phyloP scores from a whole-genome alignment of 2,888 invertebrate genomes.

The Tenthredo livida region DNA sequence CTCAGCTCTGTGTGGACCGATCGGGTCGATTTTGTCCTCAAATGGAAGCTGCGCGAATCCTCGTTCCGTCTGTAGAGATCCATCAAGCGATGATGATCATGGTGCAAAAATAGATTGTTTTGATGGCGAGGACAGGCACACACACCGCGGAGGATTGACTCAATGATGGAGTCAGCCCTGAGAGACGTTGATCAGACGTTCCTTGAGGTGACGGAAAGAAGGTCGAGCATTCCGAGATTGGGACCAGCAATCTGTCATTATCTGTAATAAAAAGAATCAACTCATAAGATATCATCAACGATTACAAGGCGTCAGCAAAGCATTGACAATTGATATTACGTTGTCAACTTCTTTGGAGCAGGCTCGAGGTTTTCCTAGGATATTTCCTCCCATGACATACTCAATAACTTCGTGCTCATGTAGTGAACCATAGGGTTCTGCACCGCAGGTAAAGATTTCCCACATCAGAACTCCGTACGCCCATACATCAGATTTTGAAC shows the following conservation, averaged over 20 bases:
- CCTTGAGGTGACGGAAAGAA: conserved; percentile 91
- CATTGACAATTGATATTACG: conserved; percentile 77
- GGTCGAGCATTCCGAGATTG: conserved; percentile 92
- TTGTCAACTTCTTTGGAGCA: conserved; percentile 96
- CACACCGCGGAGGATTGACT: conserved; percentile 81
- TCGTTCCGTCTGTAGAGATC: conserved; percentile 56
- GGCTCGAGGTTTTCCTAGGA: conserved; percentile 92
- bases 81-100: conserved; percentile 68
- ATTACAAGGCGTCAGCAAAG: not conserved
- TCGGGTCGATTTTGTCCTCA: too few relatives aligned
- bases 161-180: conserved; percentile 85
- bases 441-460: conserved; percentile 98
- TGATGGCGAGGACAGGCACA: conserved; percentile 71
- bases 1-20: too few relatives aligned
- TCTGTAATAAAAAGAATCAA: conserved; percentile 79
- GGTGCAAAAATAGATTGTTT: conserved; percentile 55
- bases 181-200: conserved; percentile 87
- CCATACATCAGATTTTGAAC: conserved; percentile 98
- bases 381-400: conserved; percentile 93
- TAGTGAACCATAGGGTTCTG: conserved; percentile 96
- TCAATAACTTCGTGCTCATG: conserved; percentile 97
- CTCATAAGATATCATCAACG: not conserved
- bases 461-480: conserved; percentile 98
- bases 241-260: conserved; percentile 94
- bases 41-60: too few relatives aligned